Base-by-base conservation (phyloP, 1,140 invertebrate species). In the Lepidotrigona ventralis region DNA sequence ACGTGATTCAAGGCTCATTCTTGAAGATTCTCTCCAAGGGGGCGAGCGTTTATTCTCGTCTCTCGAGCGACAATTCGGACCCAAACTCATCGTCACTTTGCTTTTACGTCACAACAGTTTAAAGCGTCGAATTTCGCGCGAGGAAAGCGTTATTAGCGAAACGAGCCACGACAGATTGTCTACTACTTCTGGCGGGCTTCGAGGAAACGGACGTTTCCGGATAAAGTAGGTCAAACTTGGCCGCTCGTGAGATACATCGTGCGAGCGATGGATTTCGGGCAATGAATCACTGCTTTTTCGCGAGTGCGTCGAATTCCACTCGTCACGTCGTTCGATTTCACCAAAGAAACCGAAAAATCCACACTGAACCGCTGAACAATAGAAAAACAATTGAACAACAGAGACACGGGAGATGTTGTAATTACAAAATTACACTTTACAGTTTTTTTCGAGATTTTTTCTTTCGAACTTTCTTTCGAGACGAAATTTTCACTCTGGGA, bases 181-280 rank as follows among this genome's bases (percentile, higher is more conserved):
- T 23, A 15, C 21, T 33, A 53, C 26, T 73, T 73, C 79, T 39
- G 33, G 39, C 0, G 39, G 39, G 39, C 39, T 17, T 12, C 17
- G 23, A 69, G 64, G 79, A 85, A 89, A 89, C 82, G 83, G 83
- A 87, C 81, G 72, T 71, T 73, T 15, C 75, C 78, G 79, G 71
- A 73, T 58, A 75, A 89, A 89, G 74, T 89, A 88, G 88, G 88
- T 89, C 88, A 84, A 58, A 75, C 75, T 81, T 84, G 75, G 73
- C 26, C 46, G 19, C 51, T 29, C 21, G 46, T 21, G 70, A 54
- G 46, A 77, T 70, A 39, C 81, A 26, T 6, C 51, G 39, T 8
- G 39, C 39, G 46, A 33, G 19, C 66, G 64, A 84, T 80, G n/a
- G n/a, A n/a, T 73, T 74, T 83, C 83, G 79, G 72, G 75, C 23